Evolutionary conservation across 2,113 vertebrate species (phyloP), one percentile per base, ranked within the genome.

Genomic region (Mastomys natalensis): DNA sequence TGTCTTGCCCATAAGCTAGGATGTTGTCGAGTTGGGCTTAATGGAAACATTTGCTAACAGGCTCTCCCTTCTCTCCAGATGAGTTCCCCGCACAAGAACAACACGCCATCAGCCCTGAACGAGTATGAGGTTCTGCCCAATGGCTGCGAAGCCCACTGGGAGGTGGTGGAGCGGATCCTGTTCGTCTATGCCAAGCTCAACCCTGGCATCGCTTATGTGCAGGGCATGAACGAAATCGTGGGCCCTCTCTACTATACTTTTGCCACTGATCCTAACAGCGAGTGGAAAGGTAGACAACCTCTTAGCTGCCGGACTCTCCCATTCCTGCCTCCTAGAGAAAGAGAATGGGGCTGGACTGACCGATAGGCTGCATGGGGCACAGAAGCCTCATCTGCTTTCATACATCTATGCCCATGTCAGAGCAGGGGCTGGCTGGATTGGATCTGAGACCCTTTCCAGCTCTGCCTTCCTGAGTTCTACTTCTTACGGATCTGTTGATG

Each of bases 141-240:
- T 0, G 99, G 99, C 94, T 99, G 99, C 0, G 99, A 99, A 92
- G 99, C 99, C 13, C 99, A 99, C 98, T 99, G 99, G 99, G 99
- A 99, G 90, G 99, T 99, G 97, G 99, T 99, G 93, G 99, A 99
- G 97, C 97, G 99, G 1, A 99, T 99, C 98, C 99, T 99, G 55
- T 99, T 99, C 98, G 99, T 99, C 98, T 99, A 99, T 0, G 99
- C 99, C 97, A 99, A 99, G 98, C 99, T 99, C 97, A 99, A 99
- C 97, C 99, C 99, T 0, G 99, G 99, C 31, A 99, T 99, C 0
- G 99, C 99, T 0, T 99, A 99, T 0, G 99, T 99, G 0, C 99
- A 99, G 98, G 99, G 99, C 96, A 99, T 99, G 99, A 99, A 99
- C 0, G 99, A 99, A 98, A 99, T 99, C 0, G 99, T 99, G 12